Evolutionary conservation across 1,140 invertebrate species (phyloP), one percentile per base, ranked within the genome.

Genomic region (Drosophila navojoa): DNA sequence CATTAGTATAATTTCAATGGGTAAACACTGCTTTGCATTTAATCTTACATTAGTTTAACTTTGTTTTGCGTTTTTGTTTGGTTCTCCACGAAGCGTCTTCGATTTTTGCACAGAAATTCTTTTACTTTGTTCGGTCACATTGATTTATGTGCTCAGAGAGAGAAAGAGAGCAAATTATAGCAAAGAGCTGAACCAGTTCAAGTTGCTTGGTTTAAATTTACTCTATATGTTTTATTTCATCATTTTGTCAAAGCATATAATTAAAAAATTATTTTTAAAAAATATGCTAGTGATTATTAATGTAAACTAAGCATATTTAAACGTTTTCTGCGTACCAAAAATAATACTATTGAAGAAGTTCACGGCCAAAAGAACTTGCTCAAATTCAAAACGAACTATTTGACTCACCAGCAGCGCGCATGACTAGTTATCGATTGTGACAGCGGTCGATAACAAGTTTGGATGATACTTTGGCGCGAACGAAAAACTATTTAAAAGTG

Each of bases 391-490:
- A 9, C 9, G 16, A 42, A n/a, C 40, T 4, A 50, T 50, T 49
- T 1, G 35, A 16, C 22, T 52, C 32, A 22, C 25, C 2, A 9
- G 42, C 16, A 59, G 16, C 35, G 69, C 69, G 69, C 69, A 71
- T 38, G 69, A 15, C 27, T 29, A 35, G 10, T 15, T 67, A 71
- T 71, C 69, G 69, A 67, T 71, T 38, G 27, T 10, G 7, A 2
- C 0, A n/a, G 5, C 9, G 5, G 7, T 35, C 69, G 69, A 71
- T 71, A 71, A 15, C 27, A 22, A 5, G 11, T 10, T 15, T 10
- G 2, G 11, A 25, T 42, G 35, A 3, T 10, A 1, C 0, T n/a
- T 16, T 54, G 35, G 61, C 59, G 57, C 16, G 11, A 19, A 69
- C 15, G 1, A 44, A 52, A 11, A 5, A 19, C 0, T 40, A 25